Evolutionary conservation across 1,140 invertebrate species (phyloP), one percentile per base, ranked within the genome.

Genomic region (Trissolcus basalis): DNA sequence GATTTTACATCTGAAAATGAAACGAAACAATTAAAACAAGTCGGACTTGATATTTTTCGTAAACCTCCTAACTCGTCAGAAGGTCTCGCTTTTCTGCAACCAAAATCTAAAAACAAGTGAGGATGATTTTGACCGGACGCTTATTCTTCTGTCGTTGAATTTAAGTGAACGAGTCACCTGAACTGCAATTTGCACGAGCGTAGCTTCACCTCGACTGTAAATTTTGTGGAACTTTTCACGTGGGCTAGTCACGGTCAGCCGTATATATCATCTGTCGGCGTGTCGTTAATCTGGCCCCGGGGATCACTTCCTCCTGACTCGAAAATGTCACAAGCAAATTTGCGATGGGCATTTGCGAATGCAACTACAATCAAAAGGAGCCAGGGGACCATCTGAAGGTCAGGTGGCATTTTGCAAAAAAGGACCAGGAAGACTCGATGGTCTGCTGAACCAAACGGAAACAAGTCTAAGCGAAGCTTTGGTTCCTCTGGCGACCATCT

Each of bases 401-500:
- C 11, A 13, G 13, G 8, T 13, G 8, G 12, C 44, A 50, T 49
- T 15, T 7, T 10, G 19, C 0, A 33, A 15, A 41, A 13, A 54
- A 47, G 47, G 14, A 41, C 44, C 16, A 61, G 56, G 49, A 65
- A 65, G 33, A 65, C 50, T 27, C 14, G 13, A 44, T 1, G 45
- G 65, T 43, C 19, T 32, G 36, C 56, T 59, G 33, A 61, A 55
- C 50, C 32, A 54, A 49, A 45, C 27, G 49, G 43, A 35, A 56
- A 36, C 48, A 47, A 55, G 54, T 35, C 55, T 35, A 7, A 35
- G n/a, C n/a, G n/a, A 48, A 43, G 32, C 49, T n/a, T 32, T 55
- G 43, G 43, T 70, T 61, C 50, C 58, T 72, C n/a, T 6, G 9
- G 79, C 64, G 54, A 13, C 70, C 72, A 50, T 85, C 83, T 87